Evolutionary conservation across 2,113 vertebrate species (phyloP), one percentile per base, ranked within the genome.

Genomic region (Gallinago media): DNA sequence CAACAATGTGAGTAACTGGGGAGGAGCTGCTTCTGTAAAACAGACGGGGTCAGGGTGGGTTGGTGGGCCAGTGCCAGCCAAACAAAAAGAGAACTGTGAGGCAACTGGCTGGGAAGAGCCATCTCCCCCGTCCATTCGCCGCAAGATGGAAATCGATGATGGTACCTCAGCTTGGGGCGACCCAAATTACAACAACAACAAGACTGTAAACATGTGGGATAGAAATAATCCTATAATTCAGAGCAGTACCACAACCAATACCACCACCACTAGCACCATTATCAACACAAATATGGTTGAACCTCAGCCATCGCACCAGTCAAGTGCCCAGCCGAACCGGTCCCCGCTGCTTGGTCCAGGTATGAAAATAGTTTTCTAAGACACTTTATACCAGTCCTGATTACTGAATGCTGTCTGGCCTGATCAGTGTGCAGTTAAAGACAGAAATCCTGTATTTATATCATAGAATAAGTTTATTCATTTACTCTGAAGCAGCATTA

Each of bases 91-190:
- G 82, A 96, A 96, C 85, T 98, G 98, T 74, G 99, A 99, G 94
- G 97, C 99, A 94, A 99, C 99, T 52, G 99, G 99, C 96, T 99
- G 99, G 99, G 98, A 99, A 89, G 99, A 99, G 84, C 99, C 99
- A 72, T 99, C 99, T 49, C 99, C 99, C 76, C 99, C 99, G 12
- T 99, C 99, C 88, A 98, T 99, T 91, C 99, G 99, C 56, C 99
- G 99, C 93, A 99, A 99, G 97, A 99, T 99, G 99, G 99, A 99
- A 97, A 99, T 99, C 9, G 99, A 99, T 85, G 99, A 99, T 75
- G 99, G 99, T 98, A 99, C 99, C 96, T 99, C 99, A 96, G 99
- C 99, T 95, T 99, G 99, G 99, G 99, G 99, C 23, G 99, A 99
- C 98, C 99, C 99, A 32, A 99, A 91, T 96, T 94, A 97, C 89